Evolutionary conservation across 2,113 vertebrate genomes (phyloP), one percentile per base, ranked within the genome.

Genomic region (Muscicapa adusta): DNA sequence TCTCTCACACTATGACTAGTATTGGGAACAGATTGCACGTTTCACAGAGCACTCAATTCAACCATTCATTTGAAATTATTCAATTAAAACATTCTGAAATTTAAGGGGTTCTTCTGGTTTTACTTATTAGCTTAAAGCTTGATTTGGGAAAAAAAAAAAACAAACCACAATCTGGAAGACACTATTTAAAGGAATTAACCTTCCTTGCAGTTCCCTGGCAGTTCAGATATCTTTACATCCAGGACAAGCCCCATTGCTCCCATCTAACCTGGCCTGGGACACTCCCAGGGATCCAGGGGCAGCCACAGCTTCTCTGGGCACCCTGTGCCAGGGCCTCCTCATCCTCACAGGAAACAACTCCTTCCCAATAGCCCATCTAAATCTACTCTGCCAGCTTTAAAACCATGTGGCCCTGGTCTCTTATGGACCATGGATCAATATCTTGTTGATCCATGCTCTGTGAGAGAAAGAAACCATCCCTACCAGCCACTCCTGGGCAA

Each of bases 181-280:
- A 47, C 8, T 50, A 28, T 58, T 50, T 77, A 51, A 94, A 80
- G 22, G 33, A 63, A 75, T 43, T 47, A 47, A 62, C 63, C 43
- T 33, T 56, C 38, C 36, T 36, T 61, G n/a, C 33, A 70, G 26
- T 29, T 88, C 42, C 24, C 42, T 40, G 36, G 38, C 53, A 73
- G 45, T 51, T 48, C 47, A 50, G 24, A n/a, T 20, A 72, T 33
- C 40, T 91, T 84, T 42, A 85, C 5, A 48, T 11, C 15, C n/a
- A n/a, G n/a, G n/a, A n/a, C n/a, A n/a, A n/a, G n/a, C n/a, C n/a
- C n/a, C n/a, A n/a, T n/a, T n/a, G n/a, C n/a, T n/a, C n/a, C n/a
- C n/a, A n/a, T n/a, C n/a, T n/a, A n/a, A 0, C 28, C 68, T n/a
- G 50, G 58, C 13, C 40, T 40, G 10, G 40, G 13, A 19, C 50